Evolutionary conservation across 2,888 invertebrate species (phyloP).

Genomic region (Leptura quadrifasciata): DNA sequence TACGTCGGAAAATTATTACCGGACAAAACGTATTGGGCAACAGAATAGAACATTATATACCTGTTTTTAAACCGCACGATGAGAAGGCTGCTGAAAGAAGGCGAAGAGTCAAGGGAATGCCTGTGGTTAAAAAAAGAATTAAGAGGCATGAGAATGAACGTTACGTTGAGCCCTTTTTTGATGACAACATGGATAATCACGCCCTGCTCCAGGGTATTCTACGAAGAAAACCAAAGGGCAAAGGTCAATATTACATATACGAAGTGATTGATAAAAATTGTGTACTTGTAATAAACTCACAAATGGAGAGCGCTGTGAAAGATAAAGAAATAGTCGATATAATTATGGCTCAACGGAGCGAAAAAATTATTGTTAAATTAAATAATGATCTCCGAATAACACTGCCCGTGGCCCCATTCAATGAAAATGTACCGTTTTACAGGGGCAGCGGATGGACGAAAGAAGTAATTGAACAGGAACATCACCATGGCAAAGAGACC

Average conservation of each 20-base stretch:
- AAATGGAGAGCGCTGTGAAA: constrained; percentile 84
- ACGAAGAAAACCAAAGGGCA: constrained; percentile 75
- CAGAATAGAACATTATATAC: constrained; percentile 83
- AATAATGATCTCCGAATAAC: constrained; percentile 83
- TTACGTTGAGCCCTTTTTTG: constrained; percentile 70
- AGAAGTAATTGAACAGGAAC: constrained; percentile 73
- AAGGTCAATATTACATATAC: constrained; percentile 80
- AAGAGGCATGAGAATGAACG: constrained; percentile 64
- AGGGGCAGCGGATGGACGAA: constrained; percentile 74
- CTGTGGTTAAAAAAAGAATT: constrained; percentile 69
- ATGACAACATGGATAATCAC: constrained; percentile 70
- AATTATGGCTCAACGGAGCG: constrained; percentile 84
- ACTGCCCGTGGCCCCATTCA: constrained; percentile 75
- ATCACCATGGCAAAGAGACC: constrained; percentile 71
- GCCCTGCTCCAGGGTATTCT: constrained; percentile 71
- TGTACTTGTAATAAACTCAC: constrained; percentile 82
- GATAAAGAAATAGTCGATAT: constrained; percentile 86
- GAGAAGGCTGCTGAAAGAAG: constrained; percentile 66
- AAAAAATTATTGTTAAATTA: constrained; percentile 82
- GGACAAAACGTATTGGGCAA: constrained; percentile 81
- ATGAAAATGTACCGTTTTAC: constrained; percentile 64
- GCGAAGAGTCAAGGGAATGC: constrained; percentile 69
- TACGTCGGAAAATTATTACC: constrained; percentile 86
- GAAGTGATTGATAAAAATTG: constrained; percentile 83
- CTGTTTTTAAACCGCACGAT: constrained; percentile 78